phyloP scores from a whole-genome alignment of 1,140 invertebrate genomes.

The Eubasilissa regina region DNA sequence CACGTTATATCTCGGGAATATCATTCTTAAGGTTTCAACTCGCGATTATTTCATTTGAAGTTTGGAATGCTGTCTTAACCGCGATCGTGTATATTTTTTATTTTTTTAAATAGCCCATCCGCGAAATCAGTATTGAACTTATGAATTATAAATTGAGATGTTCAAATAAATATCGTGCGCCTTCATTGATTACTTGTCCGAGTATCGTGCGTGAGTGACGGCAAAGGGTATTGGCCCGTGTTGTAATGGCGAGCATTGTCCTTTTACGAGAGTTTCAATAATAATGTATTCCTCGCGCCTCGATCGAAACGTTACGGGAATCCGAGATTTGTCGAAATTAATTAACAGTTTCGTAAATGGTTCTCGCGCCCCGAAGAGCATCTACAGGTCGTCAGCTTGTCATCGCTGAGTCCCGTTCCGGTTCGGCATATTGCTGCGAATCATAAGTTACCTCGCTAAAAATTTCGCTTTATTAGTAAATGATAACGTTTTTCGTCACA shows the following conservation, averaged over 20 bases:
- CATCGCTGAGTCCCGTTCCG: conserved; percentile 42
- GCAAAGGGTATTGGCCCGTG: conserved; percentile 47
- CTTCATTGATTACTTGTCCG: conserved; percentile 48
- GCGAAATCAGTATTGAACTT: neutral
- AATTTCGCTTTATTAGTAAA: conserved; percentile 21
- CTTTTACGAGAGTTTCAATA: conserved; percentile 37
- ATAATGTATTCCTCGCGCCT: conserved; percentile 6
- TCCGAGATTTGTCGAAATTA: neutral
- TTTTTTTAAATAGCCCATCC: neutral
- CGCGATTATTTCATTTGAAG: conserved; percentile 43
- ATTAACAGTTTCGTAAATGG: neutral
- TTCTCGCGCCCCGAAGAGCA: neutral
- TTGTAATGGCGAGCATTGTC: conserved; percentile 55
- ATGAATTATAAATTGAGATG: conserved; percentile 26
- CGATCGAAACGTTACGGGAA: neutral
- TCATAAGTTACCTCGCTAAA: conserved; percentile 25
- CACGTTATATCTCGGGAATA: conserved; percentile 37
- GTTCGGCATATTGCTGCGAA: conserved; percentile 32
- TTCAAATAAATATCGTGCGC: conserved; percentile 37
- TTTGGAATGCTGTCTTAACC: conserved; percentile 37
- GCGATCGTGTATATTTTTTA: conserved; percentile 24
- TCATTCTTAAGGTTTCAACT: conserved; percentile 48
- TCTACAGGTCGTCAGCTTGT: conserved; percentile 44
- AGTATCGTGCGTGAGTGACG: conserved; percentile 51
- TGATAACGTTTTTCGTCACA: conserved; percentile 27